These are phyloP conservation scores for Planococcus citri DNA, from an alignment of 1,140 invertebrate genomes.

Conservation along the genomic window DNA sequence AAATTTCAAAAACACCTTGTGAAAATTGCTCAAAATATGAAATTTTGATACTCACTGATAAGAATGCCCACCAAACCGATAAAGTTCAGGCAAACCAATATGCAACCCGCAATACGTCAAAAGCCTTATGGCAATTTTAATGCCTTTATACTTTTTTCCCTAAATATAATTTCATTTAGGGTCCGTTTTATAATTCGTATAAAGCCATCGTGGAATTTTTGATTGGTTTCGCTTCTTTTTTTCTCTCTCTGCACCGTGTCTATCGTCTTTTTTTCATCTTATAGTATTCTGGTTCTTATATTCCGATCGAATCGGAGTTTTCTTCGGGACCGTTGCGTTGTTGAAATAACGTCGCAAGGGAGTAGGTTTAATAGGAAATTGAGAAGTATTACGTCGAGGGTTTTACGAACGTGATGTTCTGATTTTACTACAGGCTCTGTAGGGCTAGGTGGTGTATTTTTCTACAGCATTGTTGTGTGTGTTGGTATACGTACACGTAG, in stretches of 20 bases:
- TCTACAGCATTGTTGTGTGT: no score
- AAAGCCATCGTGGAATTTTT: background rate
- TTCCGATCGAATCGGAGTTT: no score
- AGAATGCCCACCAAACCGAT: no score
- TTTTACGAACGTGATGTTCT: background rate
- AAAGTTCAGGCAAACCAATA: no score
- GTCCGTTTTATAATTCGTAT: conserved; percentile 3
- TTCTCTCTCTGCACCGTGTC: no score
- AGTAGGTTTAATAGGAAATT: conserved; percentile 2
- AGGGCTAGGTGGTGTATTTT: no score
- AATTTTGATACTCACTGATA: no score
- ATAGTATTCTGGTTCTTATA: no score
- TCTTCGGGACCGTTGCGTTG: background rate
- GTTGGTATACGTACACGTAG: no score
- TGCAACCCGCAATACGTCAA: no score
- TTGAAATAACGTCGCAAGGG: background rate
- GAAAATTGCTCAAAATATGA: no score
- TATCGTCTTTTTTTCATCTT: background rate
- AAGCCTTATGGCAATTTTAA: background rate
- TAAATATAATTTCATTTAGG: background rate
- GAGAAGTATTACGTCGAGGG: conserved; percentile 5
- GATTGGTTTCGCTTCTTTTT: background rate
- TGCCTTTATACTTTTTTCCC: background rate
- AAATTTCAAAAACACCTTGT: no score
- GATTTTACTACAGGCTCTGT: background rate